Evolutionary conservation across 1,140 invertebrate species (phyloP).

Genomic region (Hycleus cichorii): DNA sequence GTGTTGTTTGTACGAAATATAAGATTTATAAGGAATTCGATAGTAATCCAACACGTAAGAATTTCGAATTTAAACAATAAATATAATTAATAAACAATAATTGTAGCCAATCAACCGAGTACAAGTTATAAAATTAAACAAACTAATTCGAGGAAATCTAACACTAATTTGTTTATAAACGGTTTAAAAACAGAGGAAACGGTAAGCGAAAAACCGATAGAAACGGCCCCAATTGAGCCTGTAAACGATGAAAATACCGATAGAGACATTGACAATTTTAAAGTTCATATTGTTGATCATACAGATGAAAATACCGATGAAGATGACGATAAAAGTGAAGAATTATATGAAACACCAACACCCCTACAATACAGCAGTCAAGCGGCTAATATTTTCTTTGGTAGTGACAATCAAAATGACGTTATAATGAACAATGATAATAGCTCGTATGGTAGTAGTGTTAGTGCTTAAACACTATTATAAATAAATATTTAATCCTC

Average conservation of each 20-base stretch:
- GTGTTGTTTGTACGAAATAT: conserved; percentile 32
- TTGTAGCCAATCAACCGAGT: too few species aligned
- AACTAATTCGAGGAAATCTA: too few species aligned
- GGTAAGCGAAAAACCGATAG: too few species aligned
- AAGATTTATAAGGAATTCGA: conserved; percentile 23
- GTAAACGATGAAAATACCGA: background rate
- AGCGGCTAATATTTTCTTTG: conserved; percentile 36
- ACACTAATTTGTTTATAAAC: too few species aligned
- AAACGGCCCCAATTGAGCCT: too few species aligned
- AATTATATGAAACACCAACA: background rate
- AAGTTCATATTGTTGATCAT: conserved; percentile 8
- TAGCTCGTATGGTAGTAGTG: conserved; percentile 1
- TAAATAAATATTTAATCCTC: background rate
- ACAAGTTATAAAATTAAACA: too few species aligned
- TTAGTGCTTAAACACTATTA: conserved; percentile 4
- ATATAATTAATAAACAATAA: too few species aligned
- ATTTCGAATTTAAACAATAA: background rate
- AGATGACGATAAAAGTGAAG: conserved; percentile 19
- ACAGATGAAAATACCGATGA: conserved; percentile 33
- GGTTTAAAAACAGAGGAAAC: too few species aligned
- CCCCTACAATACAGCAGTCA: conserved; percentile 24
- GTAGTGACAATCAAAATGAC: conserved; percentile 11
- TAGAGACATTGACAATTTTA: conserved; percentile 16
- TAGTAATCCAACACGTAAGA: conserved; percentile 14
- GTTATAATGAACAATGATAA: background rate